Conservation (phyloP, 2,113 vertebrate species). For the Procavia capensis region DNA sequence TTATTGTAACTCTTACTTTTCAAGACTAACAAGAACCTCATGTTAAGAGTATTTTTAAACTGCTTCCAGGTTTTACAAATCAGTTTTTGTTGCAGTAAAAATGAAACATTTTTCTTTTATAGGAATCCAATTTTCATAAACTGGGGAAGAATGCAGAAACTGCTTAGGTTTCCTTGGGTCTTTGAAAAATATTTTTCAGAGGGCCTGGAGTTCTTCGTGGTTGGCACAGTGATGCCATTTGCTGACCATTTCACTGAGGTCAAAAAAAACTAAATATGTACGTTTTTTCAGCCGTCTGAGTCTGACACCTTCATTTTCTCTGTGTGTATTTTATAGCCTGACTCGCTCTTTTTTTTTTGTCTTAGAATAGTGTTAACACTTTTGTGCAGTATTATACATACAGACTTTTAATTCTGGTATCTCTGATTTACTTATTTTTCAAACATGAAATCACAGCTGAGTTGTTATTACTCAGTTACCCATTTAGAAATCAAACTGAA, state of each 20-base stretch:
- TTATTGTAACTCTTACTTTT: conserved; percentile 86
- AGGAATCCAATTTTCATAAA: conserved; percentile 83
- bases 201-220: conserved; percentile 60
- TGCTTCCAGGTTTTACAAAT: conserved; percentile 88
- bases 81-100: conserved; percentile 86
- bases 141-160: conserved; percentile 68
- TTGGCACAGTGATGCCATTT: conserved; percentile 60
- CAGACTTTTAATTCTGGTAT: not conserved
- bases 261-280: not conserved
- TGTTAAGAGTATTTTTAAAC: conserved; percentile 88
- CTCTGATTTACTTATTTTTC: conserved; percentile 10
- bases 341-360: not conserved
- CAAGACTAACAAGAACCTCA: conserved; percentile 89
- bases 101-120: conserved; percentile 85
- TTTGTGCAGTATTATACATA: not conserved
- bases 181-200: conserved; percentile 78
- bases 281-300: not conserved
- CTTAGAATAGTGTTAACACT: not conserved
- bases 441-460: conserved; percentile 49
- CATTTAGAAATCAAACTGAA: conserved; percentile 30
- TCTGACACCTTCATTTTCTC: conserved; percentile 9
- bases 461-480: not conserved
- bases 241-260: conserved; percentile 51
- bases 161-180: conserved; percentile 77
- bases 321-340: not conserved